Percentiles rank a stretch among this genome's conserved stretches.
These are phyloP conservation scores for Thryonomys swinderianus DNA, from an alignment of 2,113 vertebrate genomes.

Conservation along the genomic window DNA sequence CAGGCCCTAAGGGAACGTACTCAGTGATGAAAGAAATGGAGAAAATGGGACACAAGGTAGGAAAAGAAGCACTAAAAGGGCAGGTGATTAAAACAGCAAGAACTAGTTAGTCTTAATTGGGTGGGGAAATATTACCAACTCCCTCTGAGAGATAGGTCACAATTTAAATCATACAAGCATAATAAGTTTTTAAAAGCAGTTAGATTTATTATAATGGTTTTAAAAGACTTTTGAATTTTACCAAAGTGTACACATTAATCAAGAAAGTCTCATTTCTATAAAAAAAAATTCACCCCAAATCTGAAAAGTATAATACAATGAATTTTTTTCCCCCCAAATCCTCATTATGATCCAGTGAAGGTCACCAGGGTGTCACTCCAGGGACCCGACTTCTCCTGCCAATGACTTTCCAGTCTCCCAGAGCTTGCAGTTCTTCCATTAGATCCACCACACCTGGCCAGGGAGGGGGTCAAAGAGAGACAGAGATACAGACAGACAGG, in stretches of 20 bases:
- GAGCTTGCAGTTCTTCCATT: neutral
- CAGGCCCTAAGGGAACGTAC: conserved; percentile 39
- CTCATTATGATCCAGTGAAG: neutral
- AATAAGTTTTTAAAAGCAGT: conserved; percentile 48
- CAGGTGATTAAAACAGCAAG: conserved; percentile 42
- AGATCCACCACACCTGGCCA: neutral
- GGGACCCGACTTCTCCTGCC: neutral
- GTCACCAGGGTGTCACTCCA: neutral
- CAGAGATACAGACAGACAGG: neutral
- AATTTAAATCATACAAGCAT: conserved; percentile 61
- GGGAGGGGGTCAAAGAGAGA: neutral
- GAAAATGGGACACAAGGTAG: conserved; percentile 12
- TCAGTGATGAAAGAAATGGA: conserved; percentile 56
- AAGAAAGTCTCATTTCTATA: neutral
- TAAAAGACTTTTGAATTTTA: conserved; percentile 39
- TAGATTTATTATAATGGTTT: conserved; percentile 51
- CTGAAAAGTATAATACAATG: neutral
- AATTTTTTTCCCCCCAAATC: neutral
- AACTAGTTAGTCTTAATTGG: conserved; percentile 59
- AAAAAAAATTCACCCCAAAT: conserved; percentile 20
- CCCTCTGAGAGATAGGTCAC: conserved; percentile 53
- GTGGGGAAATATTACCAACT: conserved; percentile 57
- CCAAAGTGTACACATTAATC: neutral
- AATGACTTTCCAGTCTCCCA: neutral
- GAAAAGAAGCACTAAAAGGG: neutral